phyloP scores from a whole-genome alignment of 1,140 invertebrate genomes.

The Drosophila ironensis region DNA sequence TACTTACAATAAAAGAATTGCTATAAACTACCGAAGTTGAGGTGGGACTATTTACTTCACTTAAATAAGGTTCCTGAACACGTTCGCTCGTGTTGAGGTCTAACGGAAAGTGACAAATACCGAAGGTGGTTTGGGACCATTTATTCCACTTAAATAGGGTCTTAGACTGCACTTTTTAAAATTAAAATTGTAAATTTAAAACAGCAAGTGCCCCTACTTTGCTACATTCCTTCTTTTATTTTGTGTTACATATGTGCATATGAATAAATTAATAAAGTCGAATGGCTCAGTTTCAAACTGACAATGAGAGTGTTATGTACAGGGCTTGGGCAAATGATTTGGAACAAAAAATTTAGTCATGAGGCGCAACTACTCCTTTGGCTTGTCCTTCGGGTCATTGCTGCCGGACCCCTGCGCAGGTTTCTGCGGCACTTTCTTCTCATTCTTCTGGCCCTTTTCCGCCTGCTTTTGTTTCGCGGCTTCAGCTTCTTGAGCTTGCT shows the following conservation, averaged over 20 bases:
- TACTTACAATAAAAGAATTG: background rate
- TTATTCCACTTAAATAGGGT: no score
- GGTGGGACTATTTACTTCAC: background rate
- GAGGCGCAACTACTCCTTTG: slow-evolving; percentile 42
- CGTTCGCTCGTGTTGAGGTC: background rate
- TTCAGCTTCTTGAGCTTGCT: slow-evolving; percentile 61
- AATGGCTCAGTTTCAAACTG: slow-evolving; percentile 44
- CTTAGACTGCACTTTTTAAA: no score
- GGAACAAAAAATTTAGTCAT: slow-evolving; percentile 16
- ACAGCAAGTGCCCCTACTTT: no score
- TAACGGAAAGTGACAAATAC: no score
- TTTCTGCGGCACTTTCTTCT: slow-evolving; percentile 47
- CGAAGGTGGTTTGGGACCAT: no score
- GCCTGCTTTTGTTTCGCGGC: slow-evolving; percentile 66
- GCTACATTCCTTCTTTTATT: background rate
- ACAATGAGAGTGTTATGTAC: slow-evolving; percentile 33
- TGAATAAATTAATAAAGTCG: slow-evolving; percentile 65
- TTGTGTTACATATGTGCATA: slow-evolving; percentile 43
- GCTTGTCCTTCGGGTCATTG: slow-evolving; percentile 27
- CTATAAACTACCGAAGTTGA: background rate
- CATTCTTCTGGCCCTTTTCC: slow-evolving; percentile 59
- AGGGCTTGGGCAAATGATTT: slow-evolving; percentile 28
- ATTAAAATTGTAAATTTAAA: no score
- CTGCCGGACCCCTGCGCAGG: no score
- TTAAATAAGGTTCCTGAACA: background rate